These are phyloP conservation scores for Ladona fulva DNA, from an alignment of 1,140 invertebrate species.

Conservation along the genomic window DNA sequence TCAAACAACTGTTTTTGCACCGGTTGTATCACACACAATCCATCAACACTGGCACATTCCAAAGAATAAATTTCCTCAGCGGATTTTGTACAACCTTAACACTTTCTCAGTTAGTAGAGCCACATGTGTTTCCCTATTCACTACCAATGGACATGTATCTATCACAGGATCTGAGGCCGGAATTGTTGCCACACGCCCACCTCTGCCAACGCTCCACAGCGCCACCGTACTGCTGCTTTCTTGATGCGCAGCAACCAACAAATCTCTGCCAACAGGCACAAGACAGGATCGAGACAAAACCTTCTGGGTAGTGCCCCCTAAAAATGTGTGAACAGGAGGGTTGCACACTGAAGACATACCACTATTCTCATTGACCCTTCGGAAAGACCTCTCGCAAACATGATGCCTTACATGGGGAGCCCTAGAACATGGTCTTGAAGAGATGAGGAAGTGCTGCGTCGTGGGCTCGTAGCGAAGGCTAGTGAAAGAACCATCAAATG, in stretches of 20 bases:
- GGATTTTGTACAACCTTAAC: slow-evolving; percentile 49
- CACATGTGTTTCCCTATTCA: slow-evolving; percentile 42
- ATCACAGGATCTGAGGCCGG: slow-evolving; percentile 50
- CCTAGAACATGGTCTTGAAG: not conserved
- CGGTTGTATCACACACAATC: too few relatives aligned
- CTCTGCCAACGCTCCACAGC: slow-evolving; percentile 56
- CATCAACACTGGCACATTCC: too few relatives aligned
- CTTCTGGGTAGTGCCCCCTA: slow-evolving; percentile 51
- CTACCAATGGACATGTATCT: slow-evolving; percentile 50
- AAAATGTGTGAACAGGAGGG: slow-evolving; percentile 43
- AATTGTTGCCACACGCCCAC: slow-evolving; percentile 45
- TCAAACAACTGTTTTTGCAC: too few relatives aligned
- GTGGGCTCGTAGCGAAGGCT: slow-evolving; percentile 56
- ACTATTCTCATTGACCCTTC: slow-evolving; percentile 35
- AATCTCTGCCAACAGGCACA: slow-evolving; percentile 40
- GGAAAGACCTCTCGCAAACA: slow-evolving; percentile 43
- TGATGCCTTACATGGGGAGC: slow-evolving; percentile 46
- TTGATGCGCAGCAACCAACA: slow-evolving; percentile 55
- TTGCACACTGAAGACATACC: slow-evolving; percentile 36
- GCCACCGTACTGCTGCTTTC: slow-evolving; percentile 50
- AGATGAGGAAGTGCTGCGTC: slow-evolving; percentile 41
- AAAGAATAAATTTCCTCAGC: not conserved
- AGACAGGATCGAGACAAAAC: slow-evolving; percentile 51
- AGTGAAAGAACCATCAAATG: slow-evolving; percentile 63
- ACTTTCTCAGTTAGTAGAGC: slow-evolving; percentile 55